Evolutionary conservation across 2,797 vertebrate species (phyloP).

Genomic region (Hyperoplus immaculatus): DNA sequence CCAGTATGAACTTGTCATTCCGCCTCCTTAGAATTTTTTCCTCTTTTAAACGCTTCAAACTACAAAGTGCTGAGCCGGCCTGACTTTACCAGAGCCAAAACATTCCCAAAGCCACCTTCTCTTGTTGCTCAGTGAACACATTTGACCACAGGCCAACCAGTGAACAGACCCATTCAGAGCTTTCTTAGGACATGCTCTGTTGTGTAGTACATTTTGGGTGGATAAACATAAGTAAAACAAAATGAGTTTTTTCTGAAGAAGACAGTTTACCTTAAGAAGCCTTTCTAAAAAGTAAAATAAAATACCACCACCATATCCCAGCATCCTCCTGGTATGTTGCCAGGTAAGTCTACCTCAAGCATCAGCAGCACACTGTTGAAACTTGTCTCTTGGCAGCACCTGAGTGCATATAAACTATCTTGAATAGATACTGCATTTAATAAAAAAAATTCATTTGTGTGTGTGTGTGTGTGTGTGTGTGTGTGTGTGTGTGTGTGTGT

Average conservation of each 20-base stretch:
- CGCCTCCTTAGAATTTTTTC: background rate
- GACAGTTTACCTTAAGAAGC: background rate
- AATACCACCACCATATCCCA: background rate
- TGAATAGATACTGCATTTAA: background rate
- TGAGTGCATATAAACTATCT: background rate
- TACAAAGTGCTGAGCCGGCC: background rate
- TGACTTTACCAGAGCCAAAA: background rate
- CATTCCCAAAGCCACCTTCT: conserved; percentile 37
- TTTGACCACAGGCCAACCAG: conserved; percentile 24
- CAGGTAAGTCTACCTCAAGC: background rate
- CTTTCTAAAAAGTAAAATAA: background rate
- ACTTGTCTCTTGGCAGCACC: conserved; percentile 47
- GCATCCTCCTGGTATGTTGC: background rate
- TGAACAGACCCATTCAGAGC: conserved; percentile 51
- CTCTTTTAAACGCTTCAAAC: background rate
- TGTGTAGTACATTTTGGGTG: background rate
- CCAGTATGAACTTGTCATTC: background rate
- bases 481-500: no score
- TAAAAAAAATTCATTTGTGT: no score
- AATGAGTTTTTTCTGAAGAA: background rate
- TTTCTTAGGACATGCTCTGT: background rate
- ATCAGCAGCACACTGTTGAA: conserved; percentile 40
- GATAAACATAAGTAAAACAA: background rate
- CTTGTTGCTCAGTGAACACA: conserved; percentile 22
- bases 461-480: no score